Evolutionary conservation across 2,113 vertebrate genomes (phyloP).

Genomic region (Barnardius zonarius): DNA sequence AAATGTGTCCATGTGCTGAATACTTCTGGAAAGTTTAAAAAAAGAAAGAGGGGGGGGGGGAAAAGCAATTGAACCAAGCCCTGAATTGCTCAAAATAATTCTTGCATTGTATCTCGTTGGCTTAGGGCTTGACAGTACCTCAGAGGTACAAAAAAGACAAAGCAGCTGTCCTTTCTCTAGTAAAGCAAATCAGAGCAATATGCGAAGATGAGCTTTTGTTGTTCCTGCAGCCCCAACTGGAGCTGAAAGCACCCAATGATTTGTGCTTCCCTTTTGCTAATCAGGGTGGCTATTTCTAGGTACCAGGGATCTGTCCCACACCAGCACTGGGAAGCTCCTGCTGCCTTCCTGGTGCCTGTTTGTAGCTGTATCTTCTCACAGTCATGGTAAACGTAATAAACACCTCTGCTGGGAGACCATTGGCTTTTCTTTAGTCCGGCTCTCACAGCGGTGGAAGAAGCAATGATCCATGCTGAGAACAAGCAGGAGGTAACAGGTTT

Average conservation of each 20-base stretch:
- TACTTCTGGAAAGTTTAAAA: neutral
- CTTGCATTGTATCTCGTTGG: neutral
- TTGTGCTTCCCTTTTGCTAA: neutral
- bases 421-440: neutral
- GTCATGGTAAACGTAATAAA: neutral
- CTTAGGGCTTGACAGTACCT: constrained; percentile 20
- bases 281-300: neutral
- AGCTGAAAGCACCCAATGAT: neutral
- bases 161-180: neutral
- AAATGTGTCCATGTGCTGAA: constrained; percentile 7
- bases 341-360: neutral
- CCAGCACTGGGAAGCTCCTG: neutral
- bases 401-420: neutral
- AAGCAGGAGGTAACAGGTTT: constrained; percentile 26
- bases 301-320: fast-evolving
- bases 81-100: neutral
- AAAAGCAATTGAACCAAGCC: neutral
- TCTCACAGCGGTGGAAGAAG: neutral
- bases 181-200: neutral
- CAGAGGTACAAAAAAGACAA: neutral
- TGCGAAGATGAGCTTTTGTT: neutral
- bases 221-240: neutral
- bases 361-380: neutral
- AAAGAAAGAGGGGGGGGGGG: neutral
- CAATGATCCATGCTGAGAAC: constrained; percentile 47